These are phyloP conservation scores for Dendronephthya gigantea DNA, from an alignment of 64 coral and sea anemone genomes.

Conservation along the genomic window DNA sequence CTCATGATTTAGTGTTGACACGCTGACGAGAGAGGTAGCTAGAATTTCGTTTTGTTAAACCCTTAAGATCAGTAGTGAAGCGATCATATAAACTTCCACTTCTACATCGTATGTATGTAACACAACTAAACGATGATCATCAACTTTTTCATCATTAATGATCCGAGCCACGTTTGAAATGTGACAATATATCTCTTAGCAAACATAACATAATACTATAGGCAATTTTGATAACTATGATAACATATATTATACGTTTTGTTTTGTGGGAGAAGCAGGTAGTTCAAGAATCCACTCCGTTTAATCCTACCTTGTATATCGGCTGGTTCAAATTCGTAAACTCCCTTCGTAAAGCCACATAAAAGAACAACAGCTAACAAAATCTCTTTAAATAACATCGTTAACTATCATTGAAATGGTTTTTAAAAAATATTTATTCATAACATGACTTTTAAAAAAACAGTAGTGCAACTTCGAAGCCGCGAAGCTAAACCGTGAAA, in stretches of 20 bases:
- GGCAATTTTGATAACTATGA: not conserved
- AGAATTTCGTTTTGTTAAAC: too few species aligned
- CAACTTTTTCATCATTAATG: too few species aligned
- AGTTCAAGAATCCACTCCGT: not conserved
- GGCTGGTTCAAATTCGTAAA: not conserved
- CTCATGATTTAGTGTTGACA: too few species aligned
- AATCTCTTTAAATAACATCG: not conserved
- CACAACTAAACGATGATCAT: too few species aligned
- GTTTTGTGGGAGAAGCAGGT: not conserved
- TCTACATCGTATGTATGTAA: too few species aligned
- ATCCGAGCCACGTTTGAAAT: too few species aligned
- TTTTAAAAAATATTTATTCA: not conserved
- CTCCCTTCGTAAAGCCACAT: not conserved
- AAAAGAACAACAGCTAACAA: not conserved
- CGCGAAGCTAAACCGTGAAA: not conserved
- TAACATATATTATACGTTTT: not conserved
- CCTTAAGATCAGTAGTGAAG: too few species aligned
- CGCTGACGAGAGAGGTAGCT: too few species aligned
- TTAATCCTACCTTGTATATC: not conserved
- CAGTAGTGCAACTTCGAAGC: not conserved
- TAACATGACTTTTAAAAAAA: not conserved
- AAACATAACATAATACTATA: too few species aligned
- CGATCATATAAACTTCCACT: too few species aligned
- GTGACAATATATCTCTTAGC: too few species aligned
- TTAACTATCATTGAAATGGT: not conserved